Base-by-base conservation (phyloP, 2,888 invertebrate genomes). In the Ceramica pisi region DNA sequence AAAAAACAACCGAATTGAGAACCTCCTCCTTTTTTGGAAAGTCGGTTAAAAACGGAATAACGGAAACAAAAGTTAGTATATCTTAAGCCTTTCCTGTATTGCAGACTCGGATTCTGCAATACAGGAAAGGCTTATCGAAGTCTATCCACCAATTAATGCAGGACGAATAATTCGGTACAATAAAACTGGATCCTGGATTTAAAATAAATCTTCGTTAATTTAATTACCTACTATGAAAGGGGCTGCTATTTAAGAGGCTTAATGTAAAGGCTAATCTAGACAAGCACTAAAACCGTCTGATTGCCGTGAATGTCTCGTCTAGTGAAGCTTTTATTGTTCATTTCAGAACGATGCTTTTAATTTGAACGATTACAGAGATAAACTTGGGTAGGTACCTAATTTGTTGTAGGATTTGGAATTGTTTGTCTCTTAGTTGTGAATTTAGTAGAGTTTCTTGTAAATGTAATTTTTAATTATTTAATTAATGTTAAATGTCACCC, bases 251-350 rank as follows among this genome's bases (percentile, higher is more conserved):
- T 68, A 67, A 80, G 67, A 51, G 72, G 77, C 77, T 83, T 71
- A 60, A 41, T 46, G 26, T 77, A 23, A 84, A 64, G 55, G 53
- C 73, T 75, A 64, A 76, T 76, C 71, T 60, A 69, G 64, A 74
- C 63, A 64, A 63, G 71, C 35, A 72, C 59, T 84, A 75, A 84
- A 80, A 64, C 61, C 67, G 80, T 80, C 84, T 80, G 78, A 82
- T 75, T 67, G 77, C 23, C 26, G 46, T 66, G 57, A 80, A 14
- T 53, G 77, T 68, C 65, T 67, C 56, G 67, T 50, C 67, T 60
- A 59, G 46, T 46, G 21, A 57, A 19, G 31, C 35, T 60, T 80
- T 80, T 80, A 80, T 71, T 66, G 62, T 77, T 46, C 19, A 14
- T 14, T 76, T 51, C 19, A 53, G 31, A 46, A 5, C 8, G 4